Conservation (phyloP, 2,797 vertebrate genomes). For the Meriones psammophilus region DNA sequence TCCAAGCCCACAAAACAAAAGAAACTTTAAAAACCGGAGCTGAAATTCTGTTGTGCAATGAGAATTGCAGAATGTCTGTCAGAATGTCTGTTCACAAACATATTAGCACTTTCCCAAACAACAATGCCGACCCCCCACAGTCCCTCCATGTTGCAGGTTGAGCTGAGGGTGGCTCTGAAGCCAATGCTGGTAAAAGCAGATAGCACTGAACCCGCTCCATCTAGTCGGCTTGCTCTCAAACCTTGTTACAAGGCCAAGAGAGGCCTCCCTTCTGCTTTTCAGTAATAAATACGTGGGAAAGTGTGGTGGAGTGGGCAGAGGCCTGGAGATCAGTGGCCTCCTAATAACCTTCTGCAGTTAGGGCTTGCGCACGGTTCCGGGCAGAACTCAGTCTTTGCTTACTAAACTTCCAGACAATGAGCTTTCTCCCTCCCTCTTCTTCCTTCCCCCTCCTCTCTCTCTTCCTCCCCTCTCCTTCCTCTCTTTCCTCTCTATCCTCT, state of each 20-base stretch:
- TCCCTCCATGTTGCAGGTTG: not conserved
- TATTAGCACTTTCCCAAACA: constrained; percentile 58
- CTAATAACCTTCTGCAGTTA: not conserved
- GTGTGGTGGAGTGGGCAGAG: not conserved
- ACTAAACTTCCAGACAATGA: constrained; percentile 18
- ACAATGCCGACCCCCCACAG: not conserved
- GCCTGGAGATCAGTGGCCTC: not conserved
- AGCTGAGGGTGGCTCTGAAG: not conserved
- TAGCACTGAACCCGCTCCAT: not conserved
- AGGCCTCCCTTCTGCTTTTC: not conserved
- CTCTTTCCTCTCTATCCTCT: not conserved
- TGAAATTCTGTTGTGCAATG: constrained; percentile 68
- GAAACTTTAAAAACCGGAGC: constrained; percentile 65
- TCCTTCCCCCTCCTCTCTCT: not conserved
- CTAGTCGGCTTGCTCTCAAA: not conserved
- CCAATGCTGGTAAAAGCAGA: not conserved
- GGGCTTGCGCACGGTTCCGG: not conserved
- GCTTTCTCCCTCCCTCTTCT: not conserved
- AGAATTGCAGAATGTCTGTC: constrained; percentile 41
- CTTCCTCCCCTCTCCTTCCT: not conserved
- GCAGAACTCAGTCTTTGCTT: not conserved
- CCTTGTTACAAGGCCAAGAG: not conserved
- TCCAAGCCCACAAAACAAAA: constrained; percentile 65
- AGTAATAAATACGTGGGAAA: not conserved
- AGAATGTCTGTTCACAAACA: constrained; percentile 54